These are phyloP conservation scores for Pica pica DNA, from an alignment of 2,113 vertebrate genomes.

Conservation along the genomic window DNA sequence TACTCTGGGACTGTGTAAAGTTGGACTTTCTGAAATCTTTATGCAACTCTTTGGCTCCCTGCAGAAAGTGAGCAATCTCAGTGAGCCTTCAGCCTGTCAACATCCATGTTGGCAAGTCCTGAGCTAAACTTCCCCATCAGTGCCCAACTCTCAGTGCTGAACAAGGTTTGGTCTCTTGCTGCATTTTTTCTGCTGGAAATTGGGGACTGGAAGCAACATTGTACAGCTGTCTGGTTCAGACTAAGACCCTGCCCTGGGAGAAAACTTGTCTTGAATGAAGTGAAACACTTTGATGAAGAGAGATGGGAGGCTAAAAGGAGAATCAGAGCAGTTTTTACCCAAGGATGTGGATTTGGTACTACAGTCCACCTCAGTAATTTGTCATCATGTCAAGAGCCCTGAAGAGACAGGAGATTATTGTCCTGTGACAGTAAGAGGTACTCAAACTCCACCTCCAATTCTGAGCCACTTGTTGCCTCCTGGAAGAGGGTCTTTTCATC, in stretches of 20 bases:
- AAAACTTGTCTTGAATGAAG: not conserved
- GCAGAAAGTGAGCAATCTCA: not conserved
- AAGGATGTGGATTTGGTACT: not conserved
- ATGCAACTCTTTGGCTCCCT: not conserved
- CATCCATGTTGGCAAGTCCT: not conserved
- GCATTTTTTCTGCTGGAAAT: not conserved
- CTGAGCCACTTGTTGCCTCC: not conserved
- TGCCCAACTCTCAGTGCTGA: not conserved
- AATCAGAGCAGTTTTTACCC: not conserved
- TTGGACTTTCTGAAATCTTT: not conserved
- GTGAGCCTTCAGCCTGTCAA: not conserved
- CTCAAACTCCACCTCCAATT: not conserved
- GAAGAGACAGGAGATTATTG: not conserved
- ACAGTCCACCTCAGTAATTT: not conserved
- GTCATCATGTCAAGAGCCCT: not conserved
- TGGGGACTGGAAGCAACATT: not conserved
- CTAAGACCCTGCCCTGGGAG: not conserved
- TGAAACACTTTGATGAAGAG: not conserved
- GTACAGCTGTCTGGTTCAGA: not conserved
- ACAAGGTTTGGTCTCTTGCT: not conserved
- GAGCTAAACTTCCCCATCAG: not conserved
- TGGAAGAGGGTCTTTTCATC: not conserved
- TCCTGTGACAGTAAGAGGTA: not conserved
- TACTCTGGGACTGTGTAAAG: not conserved
- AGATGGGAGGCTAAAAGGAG: not conserved